A percentile compares a stretch with the other conserved stretches of the same genome.
Conservation (phyloP, 2,797 vertebrate genomes). For the Apogon talboti region DNA sequence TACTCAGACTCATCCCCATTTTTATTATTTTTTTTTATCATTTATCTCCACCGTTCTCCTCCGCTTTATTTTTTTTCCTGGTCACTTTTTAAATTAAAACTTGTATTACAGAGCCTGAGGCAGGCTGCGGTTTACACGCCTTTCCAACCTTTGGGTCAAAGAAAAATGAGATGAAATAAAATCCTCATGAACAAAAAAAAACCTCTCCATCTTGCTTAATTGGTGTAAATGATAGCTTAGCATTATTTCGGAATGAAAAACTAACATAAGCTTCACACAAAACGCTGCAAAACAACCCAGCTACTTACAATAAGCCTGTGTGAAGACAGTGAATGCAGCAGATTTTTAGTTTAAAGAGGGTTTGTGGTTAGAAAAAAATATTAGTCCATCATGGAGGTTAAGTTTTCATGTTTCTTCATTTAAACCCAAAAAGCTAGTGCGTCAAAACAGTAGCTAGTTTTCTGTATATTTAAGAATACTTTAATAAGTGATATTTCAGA, state of each 20-base stretch:
- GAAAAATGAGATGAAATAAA: conserved; percentile 37
- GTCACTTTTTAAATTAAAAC: conserved; percentile 44
- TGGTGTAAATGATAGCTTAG: conserved; percentile 51
- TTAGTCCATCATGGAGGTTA: no score
- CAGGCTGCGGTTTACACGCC: conserved; percentile 20
- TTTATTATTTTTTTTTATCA: conserved; percentile 35
- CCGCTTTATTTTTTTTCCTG: conserved; percentile 25
- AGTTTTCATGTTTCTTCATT: no score
- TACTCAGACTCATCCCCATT: conserved; percentile 45
- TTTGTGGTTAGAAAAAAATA: no score
- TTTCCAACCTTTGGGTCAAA: conserved; percentile 27
- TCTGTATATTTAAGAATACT: no score
- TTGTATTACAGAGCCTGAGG: conserved; percentile 24
- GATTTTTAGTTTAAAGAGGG: no score
- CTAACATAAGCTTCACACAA: conserved; percentile 8
- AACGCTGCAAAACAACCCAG: no score
- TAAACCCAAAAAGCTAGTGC: no score
- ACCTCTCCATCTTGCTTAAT: conserved; percentile 7
- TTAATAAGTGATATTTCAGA: no score
- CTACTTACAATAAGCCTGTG: no score
- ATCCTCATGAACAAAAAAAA: conserved; percentile 18
- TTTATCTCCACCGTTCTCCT: conserved; percentile 32
- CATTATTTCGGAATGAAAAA: conserved; percentile 38
- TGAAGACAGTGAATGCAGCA: no score
- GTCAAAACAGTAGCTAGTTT: no score